phyloP scores from a whole-genome alignment of 2,888 invertebrate genomes.

The Panorpa germanica region DNA sequence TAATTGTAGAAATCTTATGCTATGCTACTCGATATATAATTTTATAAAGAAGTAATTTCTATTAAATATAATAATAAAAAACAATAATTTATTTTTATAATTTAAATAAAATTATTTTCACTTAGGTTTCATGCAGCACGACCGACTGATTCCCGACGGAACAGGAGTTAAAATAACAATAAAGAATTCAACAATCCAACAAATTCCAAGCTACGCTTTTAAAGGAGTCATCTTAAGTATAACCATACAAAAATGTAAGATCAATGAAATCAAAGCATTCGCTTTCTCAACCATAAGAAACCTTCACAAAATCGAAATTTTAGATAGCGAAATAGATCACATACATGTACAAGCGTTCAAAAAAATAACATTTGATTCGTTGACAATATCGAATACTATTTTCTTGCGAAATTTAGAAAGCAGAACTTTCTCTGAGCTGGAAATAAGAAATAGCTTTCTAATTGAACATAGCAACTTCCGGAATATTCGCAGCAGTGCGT shows the following conservation, averaged over 20 bases:
- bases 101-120: too few species aligned
- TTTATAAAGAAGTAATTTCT: too few species aligned
- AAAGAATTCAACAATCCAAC: slow-evolving; percentile 29
- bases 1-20: too few species aligned
- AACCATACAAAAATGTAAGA: slow-evolving; percentile 36
- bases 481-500: slow-evolving; percentile 45
- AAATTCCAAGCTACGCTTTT: slow-evolving; percentile 40
- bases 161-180: too few species aligned
- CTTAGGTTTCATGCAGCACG: too few species aligned
- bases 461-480: slow-evolving; percentile 45
- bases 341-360: slow-evolving; percentile 59
- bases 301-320: slow-evolving; percentile 41
- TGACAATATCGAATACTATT: slow-evolving; percentile 40
- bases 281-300: slow-evolving; percentile 54
- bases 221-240: slow-evolving; percentile 54
- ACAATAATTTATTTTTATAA: too few species aligned
- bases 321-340: slow-evolving; percentile 34
- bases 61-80: too few species aligned
- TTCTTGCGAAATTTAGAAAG: slow-evolving; percentile 42
- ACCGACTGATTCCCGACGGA: too few species aligned
- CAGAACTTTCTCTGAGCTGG: slow-evolving; percentile 52
- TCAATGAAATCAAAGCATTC: slow-evolving; percentile 44
- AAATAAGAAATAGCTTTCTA: slow-evolving; percentile 42
- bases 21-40: too few species aligned
- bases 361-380: slow-evolving; percentile 48